Evolutionary conservation across 2,888 invertebrate genomes (phyloP), one percentile per base, ranked within the genome.

Genomic region (Polia nebulosa): DNA sequence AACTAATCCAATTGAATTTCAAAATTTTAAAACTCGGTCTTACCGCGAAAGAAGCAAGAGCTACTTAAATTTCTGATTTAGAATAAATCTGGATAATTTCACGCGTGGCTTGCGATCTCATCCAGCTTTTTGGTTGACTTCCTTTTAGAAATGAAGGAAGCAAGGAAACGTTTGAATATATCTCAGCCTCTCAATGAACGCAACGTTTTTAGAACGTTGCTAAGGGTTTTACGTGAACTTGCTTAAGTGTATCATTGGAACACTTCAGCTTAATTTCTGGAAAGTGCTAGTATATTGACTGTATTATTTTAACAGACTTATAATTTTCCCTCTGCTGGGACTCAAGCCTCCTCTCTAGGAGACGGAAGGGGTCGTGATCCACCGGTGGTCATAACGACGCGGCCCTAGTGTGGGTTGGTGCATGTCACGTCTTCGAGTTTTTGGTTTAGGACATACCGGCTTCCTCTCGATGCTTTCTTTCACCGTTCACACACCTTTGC

Each of bases 71-170:
- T 76, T 57, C 59, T 5, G 36, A 76, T 60, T 60, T 52, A 39
- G 47, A 57, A 76, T 57, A 53, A 70, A 76, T 80, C 45, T 76
- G 62, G n/a, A 59, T 69, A 69, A 76, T 80, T 76, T 69, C 36
- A 69, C 69, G 62, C 62, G n/a, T 63, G 52, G 44, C 53, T 76
- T 76, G 22, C 51, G 59, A 63, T 76, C 56, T 61, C 53, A 74
- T 61, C 25, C 67, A 61, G 22, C 44, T 51, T 49, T 53, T 36
- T 67, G 59, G 57, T 32, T 75, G 39, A 67, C 17, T 75, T 60
- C 29, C 32, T 47, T 61, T 59, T 47, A 15, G 51, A 56, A 53
- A 52, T 25, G 58, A 44, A 58, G n/a, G 57, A 20, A 59, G 39
- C 25, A 15, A 32, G 20, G 17, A 45, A 63, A 47, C 8, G 41